Conservation (phyloP, 2,888 invertebrate genomes). For the Gymnoscelis rufifasciata region DNA sequence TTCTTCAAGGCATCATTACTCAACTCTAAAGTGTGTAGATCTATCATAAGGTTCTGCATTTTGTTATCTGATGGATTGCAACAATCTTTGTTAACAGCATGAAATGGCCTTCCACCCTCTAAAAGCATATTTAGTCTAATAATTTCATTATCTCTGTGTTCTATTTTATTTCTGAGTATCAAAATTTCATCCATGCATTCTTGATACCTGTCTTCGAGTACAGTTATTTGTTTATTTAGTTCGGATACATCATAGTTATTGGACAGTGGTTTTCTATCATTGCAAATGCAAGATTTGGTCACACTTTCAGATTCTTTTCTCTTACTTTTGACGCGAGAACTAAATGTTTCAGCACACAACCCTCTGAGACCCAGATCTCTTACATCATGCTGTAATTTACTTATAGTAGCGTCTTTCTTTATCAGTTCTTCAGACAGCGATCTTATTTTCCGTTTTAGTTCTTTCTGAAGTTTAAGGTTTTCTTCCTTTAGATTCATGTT, state of each 20-base stretch:
- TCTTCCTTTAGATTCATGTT: constrained; percentile 83
- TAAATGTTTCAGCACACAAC: constrained; percentile 66
- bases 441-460: constrained; percentile 81
- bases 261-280: constrained; percentile 38
- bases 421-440: constrained; percentile 81
- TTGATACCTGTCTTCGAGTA: constrained; percentile 65
- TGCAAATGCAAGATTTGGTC: constrained; percentile 49
- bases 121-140: constrained; percentile 82
- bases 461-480: constrained; percentile 77
- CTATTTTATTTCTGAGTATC: constrained; percentile 60
- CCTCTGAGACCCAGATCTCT: constrained; percentile 67
- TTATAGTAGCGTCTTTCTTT: constrained; percentile 68
- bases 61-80: constrained; percentile 78
- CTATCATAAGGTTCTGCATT: constrained; percentile 77
- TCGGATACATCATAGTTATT: constrained; percentile 62
- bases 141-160: constrained; percentile 84
- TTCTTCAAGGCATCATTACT: constrained; percentile 72
- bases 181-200: constrained; percentile 58
- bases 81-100: constrained; percentile 82
- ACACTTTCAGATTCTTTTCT: constrained; percentile 49
- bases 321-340: constrained; percentile 63
- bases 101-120: constrained; percentile 84
- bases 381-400: constrained; percentile 64
- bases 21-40: constrained; percentile 80
- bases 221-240: constrained; percentile 61